Evolutionary conservation across 1,140 invertebrate genomes (phyloP).

Genomic region (Diabrotica undecimpunctata): DNA sequence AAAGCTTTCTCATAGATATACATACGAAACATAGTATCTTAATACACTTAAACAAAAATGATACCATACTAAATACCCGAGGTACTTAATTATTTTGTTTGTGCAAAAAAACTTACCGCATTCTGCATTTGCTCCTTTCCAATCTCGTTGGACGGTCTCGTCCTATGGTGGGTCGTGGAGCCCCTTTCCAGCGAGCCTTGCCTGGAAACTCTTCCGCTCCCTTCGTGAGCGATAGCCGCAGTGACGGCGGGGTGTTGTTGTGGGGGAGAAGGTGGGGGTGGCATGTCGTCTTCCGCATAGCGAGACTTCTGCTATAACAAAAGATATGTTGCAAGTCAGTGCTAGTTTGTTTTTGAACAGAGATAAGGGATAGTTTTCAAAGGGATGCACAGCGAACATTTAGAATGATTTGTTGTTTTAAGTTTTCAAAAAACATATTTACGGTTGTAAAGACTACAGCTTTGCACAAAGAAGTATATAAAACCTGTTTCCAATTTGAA

Average conservation of each 20-base stretch:
- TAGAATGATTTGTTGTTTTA: no score
- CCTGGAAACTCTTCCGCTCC: constrained; percentile 25
- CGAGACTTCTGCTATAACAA: constrained; percentile 54
- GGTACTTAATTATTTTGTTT: no score
- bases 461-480: no score
- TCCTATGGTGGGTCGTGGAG: constrained; percentile 25
- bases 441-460: no score
- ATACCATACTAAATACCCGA: no score
- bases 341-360: not conserved
- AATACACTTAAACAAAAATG: no score
- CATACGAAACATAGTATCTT: no score
- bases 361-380: not conserved
- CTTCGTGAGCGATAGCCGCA: constrained; percentile 13
- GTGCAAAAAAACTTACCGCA: constrained; percentile 27
- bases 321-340: not conserved
- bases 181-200: constrained; percentile 41
- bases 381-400: not conserved
- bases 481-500: no score
- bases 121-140: constrained; percentile 26
- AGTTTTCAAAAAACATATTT: no score
- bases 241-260: constrained; percentile 41
- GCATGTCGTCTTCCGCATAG: constrained; percentile 54
- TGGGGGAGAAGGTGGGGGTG: constrained; percentile 55
- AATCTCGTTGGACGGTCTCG: constrained; percentile 19
- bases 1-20: no score